phyloP scores from a whole-genome alignment of 92 coral and sea anemone genomes.

The Chrysogorgia sp. region DNA sequence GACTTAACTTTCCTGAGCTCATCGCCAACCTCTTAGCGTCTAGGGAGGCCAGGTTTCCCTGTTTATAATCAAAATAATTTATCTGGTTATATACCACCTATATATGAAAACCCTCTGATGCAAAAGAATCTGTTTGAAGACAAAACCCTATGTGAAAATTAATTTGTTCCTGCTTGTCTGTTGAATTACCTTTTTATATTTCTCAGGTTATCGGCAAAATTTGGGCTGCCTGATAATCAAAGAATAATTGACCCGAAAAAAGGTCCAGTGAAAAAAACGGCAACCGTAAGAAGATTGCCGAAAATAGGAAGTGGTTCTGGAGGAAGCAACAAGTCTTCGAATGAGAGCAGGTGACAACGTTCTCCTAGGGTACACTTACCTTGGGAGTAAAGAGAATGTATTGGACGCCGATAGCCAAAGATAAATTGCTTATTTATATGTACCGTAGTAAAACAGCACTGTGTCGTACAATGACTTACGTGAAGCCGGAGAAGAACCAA shows the following conservation, averaged over 20 bases:
- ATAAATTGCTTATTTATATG: not conserved
- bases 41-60: too few species aligned
- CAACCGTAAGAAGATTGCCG: conserved; percentile 92
- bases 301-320: conserved; percentile 69
- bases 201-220: conserved; percentile 59
- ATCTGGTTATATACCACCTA: too few species aligned
- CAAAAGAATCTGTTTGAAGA: not conserved
- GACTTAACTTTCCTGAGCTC: too few species aligned
- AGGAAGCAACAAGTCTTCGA: conserved; percentile 42
- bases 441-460: not conserved
- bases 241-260: conserved; percentile 89
- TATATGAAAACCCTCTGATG: too few species aligned
- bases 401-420: not conserved
- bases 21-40: too few species aligned
- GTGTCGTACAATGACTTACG: not conserved
- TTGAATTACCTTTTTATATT: too few species aligned
- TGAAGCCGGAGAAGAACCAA: not conserved
- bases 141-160: not conserved
- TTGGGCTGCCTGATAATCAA: conserved; percentile 97
- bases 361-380: conserved; percentile 38
- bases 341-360: conserved; percentile 27
- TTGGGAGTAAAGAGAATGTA: conserved; percentile 25
- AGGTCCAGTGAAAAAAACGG: conserved; percentile 92
- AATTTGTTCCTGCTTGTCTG: not conserved
- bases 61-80: too few species aligned